A percentile compares a stretch with the other conserved stretches of the same genome.
These are phyloP conservation scores for Heliconius sara DNA, from an alignment of 2,888 invertebrate genomes.

Conservation along the genomic window DNA sequence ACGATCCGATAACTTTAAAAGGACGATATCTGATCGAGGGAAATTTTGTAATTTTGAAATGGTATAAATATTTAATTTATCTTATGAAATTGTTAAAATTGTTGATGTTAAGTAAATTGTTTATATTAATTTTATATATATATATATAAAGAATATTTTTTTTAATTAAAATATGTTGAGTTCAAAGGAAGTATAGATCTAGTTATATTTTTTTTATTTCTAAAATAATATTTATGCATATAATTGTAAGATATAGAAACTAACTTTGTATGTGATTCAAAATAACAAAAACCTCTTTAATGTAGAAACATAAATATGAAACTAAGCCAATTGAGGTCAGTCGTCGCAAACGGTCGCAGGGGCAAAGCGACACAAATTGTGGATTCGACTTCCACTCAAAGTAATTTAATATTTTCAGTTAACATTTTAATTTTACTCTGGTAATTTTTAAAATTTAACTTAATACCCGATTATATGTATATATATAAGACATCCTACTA, in stretches of 20 bases:
- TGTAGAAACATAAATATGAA: too few relatives aligned
- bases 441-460: too few relatives aligned
- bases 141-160: neutral
- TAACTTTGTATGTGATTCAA: neutral
- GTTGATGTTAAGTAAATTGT: neutral
- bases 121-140: neutral
- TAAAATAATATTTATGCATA: neutral
- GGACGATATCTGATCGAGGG: constrained; percentile 40
- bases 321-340: too few relatives aligned
- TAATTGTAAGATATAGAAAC: neutral
- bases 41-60: constrained; percentile 12
- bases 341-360: too few relatives aligned
- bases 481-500: too few relatives aligned
- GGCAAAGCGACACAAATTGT: too few relatives aligned
- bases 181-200: neutral
- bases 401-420: too few relatives aligned
- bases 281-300: neutral
- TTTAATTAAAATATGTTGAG: neutral
- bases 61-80: neutral
- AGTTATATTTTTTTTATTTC: neutral
- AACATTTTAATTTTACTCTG: too few relatives aligned
- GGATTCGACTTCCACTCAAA: too few relatives aligned
- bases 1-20: constrained; percentile 59
- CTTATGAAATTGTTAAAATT: neutral
- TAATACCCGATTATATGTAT: too few relatives aligned